phyloP scores from a whole-genome alignment of 2,888 invertebrate species.

The Cantharis lateralis region DNA sequence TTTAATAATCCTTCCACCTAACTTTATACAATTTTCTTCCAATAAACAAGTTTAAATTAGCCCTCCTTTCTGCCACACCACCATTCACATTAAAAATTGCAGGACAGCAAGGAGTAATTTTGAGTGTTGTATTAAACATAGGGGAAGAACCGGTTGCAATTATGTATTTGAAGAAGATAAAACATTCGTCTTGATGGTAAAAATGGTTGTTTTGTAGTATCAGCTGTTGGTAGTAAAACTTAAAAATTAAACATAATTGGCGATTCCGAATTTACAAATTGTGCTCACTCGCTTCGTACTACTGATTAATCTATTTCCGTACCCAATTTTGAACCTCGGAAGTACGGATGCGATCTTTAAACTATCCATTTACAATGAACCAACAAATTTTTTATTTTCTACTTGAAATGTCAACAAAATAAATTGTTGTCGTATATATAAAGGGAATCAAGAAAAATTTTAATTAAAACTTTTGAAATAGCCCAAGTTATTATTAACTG shows the following conservation, averaged over 20 bases:
- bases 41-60: not conserved
- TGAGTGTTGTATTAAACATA: not conserved
- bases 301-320: constrained; percentile 4
- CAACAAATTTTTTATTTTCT: not conserved
- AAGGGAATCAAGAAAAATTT: not conserved
- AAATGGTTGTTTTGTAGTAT: not conserved
- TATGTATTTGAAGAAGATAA: not conserved
- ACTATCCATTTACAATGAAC: constrained; percentile 3
- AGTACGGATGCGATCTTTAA: constrained; percentile 4
- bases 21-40: not conserved
- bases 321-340: constrained; percentile 4
- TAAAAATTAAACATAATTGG: not conserved
- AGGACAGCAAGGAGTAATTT: not conserved
- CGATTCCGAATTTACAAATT: not conserved
- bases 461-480: not conserved
- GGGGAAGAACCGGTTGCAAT: not conserved
- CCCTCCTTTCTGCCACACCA: not conserved
- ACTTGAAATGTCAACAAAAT: constrained; percentile 2
- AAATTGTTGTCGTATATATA: constrained; percentile 1
- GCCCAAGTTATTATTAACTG: not conserved
- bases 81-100: not conserved
- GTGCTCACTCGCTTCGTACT: not conserved
- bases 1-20: constrained; percentile 16
- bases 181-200: not conserved
- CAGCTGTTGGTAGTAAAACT: not conserved